Conservation (phyloP, 2,797 vertebrate genomes). For the Centropyge bicolor region DNA sequence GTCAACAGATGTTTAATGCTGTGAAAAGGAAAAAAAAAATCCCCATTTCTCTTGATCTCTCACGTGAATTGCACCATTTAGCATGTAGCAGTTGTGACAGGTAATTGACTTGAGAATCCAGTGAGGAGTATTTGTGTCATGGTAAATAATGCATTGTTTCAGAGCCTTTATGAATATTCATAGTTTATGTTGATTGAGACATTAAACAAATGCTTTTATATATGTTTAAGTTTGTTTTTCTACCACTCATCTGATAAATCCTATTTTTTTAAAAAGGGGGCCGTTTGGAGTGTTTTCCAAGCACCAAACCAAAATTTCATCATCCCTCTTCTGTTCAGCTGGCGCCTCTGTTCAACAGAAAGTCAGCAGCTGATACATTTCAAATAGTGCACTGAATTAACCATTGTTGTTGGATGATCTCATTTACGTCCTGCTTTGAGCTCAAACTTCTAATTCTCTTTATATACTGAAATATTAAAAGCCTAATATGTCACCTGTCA, state of each 20-base stretch:
- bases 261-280: neutral
- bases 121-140: slow-evolving; percentile 71
- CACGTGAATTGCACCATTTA: slow-evolving; percentile 82
- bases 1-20: slow-evolving; percentile 83
- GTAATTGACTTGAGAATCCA: slow-evolving; percentile 81
- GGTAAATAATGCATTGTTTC: slow-evolving; percentile 82
- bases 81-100: slow-evolving; percentile 80
- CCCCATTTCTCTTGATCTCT: slow-evolving; percentile 69
- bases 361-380: slow-evolving; percentile 69
- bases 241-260: slow-evolving; percentile 16
- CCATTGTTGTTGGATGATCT: slow-evolving; percentile 80
- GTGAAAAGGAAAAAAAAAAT: slow-evolving; percentile 62
- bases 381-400: slow-evolving; percentile 73
- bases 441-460: slow-evolving; percentile 79
- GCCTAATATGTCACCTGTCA: slow-evolving; percentile 83
- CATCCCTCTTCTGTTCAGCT: slow-evolving; percentile 33
- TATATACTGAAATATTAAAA: slow-evolving; percentile 83
- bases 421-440: slow-evolving; percentile 69
- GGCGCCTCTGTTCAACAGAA: slow-evolving; percentile 18
- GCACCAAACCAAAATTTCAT: slow-evolving; percentile 7
- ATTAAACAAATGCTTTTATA: slow-evolving; percentile 63
- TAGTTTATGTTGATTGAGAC: slow-evolving; percentile 64
- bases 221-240: slow-evolving; percentile 44
- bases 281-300: neutral
- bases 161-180: slow-evolving; percentile 80